Percentiles rank a stretch among this genome's conserved stretches.
phyloP scores from a whole-genome alignment of 1,140 invertebrate genomes.

The Heliconius nattereri region DNA sequence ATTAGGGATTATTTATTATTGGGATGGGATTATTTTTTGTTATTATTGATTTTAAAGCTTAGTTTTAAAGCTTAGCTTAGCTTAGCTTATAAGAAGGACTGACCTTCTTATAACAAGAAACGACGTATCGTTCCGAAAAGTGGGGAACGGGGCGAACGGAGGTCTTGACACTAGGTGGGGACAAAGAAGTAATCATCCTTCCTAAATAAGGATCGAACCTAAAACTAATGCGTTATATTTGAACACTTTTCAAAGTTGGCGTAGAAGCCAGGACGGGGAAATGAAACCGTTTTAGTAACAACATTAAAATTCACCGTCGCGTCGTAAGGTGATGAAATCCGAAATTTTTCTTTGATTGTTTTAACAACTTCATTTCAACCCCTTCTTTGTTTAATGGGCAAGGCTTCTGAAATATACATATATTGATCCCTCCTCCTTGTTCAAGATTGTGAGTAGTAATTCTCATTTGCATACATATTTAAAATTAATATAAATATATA shows the following conservation, averaged over 20 bases:
- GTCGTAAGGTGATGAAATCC: constrained; percentile 45
- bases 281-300: constrained; percentile 45
- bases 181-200: too few relatives aligned
- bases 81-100: too few relatives aligned
- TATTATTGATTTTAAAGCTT: too few relatives aligned
- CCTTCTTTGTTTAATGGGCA: constrained; percentile 32
- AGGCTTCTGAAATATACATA: constrained; percentile 15
- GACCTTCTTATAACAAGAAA: too few relatives aligned
- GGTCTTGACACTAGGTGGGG: too few relatives aligned
- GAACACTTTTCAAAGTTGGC: too few relatives aligned
- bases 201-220: background rate
- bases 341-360: constrained; percentile 47
- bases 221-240: background rate
- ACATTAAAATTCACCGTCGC: constrained; percentile 50
- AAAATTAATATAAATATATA: background rate
- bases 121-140: too few relatives aligned
- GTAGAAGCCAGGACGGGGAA: background rate
- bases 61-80: too few relatives aligned
- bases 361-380: constrained; percentile 42
- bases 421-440: background rate
- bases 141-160: too few relatives aligned
- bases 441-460: background rate
- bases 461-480: background rate
- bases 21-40: too few relatives aligned
- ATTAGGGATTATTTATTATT: too few relatives aligned